Evolutionary conservation across 2,888 invertebrate genomes (phyloP).

Genomic region (Nysson spinosus): DNA sequence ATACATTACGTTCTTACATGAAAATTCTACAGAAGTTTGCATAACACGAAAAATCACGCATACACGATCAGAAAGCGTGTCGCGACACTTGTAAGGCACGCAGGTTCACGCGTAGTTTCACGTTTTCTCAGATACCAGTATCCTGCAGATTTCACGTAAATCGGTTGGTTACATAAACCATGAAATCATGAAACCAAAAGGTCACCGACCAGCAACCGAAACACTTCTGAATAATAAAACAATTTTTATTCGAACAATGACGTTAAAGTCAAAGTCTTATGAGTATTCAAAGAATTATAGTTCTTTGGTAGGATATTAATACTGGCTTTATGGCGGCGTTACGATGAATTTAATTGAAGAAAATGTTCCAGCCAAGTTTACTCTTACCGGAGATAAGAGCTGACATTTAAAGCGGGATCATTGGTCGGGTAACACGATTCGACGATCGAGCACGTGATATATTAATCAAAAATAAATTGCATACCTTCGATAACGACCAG

Average conservation of each 20-base stretch:
- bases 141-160: slow-evolving; percentile 54
- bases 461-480: slow-evolving; percentile 9
- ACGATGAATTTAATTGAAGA: not conserved
- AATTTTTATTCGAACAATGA: too few relatives aligned
- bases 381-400: not conserved
- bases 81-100: slow-evolving; percentile 24
- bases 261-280: too few relatives aligned
- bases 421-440: too few relatives aligned
- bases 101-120: slow-evolving; percentile 10
- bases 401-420: slow-evolving; percentile 31
- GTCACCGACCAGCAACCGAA: too few relatives aligned
- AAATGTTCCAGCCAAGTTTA: slow-evolving; percentile 3
- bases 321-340: too few relatives aligned
- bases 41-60: slow-evolving; percentile 69
- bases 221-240: too few relatives aligned
- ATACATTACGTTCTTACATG: slow-evolving; percentile 24
- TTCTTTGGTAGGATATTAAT: not conserved
- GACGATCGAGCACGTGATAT: not conserved
- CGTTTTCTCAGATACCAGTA: slow-evolving; percentile 3
- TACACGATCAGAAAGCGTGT: slow-evolving; percentile 46
- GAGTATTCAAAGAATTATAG: too few relatives aligned
- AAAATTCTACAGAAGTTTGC: slow-evolving; percentile 55
- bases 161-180: slow-evolving; percentile 54
- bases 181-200: too few relatives aligned
- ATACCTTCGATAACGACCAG: slow-evolving; percentile 17